Evolutionary conservation across 2,113 vertebrate species (phyloP), one percentile per base, ranked within the genome.

Genomic region (Cryptomyrus ogoouensis): DNA sequence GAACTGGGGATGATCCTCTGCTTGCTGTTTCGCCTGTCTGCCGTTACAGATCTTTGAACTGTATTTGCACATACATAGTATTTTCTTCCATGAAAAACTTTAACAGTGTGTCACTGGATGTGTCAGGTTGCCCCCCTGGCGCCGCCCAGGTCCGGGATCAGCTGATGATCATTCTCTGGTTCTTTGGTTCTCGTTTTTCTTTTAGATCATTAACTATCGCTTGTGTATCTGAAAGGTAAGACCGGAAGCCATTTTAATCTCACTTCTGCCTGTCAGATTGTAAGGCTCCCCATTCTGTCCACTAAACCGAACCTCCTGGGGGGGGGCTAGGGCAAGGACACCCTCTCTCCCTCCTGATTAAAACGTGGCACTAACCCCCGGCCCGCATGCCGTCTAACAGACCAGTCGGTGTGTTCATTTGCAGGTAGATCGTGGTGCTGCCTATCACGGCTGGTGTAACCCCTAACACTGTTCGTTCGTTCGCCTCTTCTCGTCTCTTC

Each of bases 161-260:
- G 35, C 74, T 94, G 93, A 95, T 94, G 91, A 93, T 92, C 90
- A 87, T 93, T 89, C 93, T 74, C 93, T 92, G 92, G 66, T 93
- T 91, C 91, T 17, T 58, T 87, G 89, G 74, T 92, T 90, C 88
- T 77, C 39, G 66, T 94, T 94, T 96, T 96, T 95, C 95, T 96
- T 96, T 97, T 98, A 99, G 98, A 99, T 99, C 97, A 97, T 98
- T 98, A 97, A 98, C 97, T 97, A 96, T 98, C 97, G 97, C 97
- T 99, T 98, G 97, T 97, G 96, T 98, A 97, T 97, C 96, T 97
- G 96, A 98, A 99, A 98, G 98, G 98, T 99, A 99, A 98, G 97
- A 93, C 96, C 62, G 39, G 44, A 56, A 89, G 91, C 94, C 93
- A 96, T 94, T 94, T 95, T 89, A 93, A 95, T 94, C 91, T 92